Evolutionary conservation across 2,113 vertebrate species (phyloP), one percentile per base, ranked within the genome.

Genomic region (Rousettus leschenaultii): DNA sequence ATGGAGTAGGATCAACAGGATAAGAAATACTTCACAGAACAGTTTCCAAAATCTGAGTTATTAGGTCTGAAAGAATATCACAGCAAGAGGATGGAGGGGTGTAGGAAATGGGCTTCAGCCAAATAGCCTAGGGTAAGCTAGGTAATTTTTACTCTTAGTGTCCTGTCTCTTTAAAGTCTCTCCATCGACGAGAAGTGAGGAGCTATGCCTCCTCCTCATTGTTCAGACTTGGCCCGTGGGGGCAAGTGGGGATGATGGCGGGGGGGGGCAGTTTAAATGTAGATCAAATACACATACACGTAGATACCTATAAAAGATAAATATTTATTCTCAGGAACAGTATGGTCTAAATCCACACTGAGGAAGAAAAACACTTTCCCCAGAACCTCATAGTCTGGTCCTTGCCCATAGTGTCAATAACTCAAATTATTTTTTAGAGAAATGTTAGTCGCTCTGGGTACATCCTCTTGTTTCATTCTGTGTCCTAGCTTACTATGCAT

Each of bases 191-290:
- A 89, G 38, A 95, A 87, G 30, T 63, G n/a, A 80, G 1, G 2
- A 89, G 63, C 68, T 92, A 35, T 53, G 21, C n/a, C 74, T 92
- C 61, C 24, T 74, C 48, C 65, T 94, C 57, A 24, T 65, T 94
- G 55, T 87, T 95, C 63, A 95, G 63, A 84, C 19, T 84, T 97
- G 93, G 65, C 71, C 65, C 95, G 92, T 89, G 71, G 57, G 43
- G 73, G 35, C 11, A 16, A 87, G n/a, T 65, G 16, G 18, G 30
- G 61, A 73, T 77, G 45, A 19, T 11, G 45, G 30, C 11, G 40
- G 43, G 33, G 19, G 22, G 59, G 19, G 38, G 45, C 13, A 4
- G 48, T 51, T 91, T 66, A 89, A 95, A 90, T 48, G 35, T 9
- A 30, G 45, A 24, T 70, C 35, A 55, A 82, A 35, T 13, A 43